phyloP scores from a whole-genome alignment of 2,888 invertebrate genomes.

The Selenia dentaria region DNA sequence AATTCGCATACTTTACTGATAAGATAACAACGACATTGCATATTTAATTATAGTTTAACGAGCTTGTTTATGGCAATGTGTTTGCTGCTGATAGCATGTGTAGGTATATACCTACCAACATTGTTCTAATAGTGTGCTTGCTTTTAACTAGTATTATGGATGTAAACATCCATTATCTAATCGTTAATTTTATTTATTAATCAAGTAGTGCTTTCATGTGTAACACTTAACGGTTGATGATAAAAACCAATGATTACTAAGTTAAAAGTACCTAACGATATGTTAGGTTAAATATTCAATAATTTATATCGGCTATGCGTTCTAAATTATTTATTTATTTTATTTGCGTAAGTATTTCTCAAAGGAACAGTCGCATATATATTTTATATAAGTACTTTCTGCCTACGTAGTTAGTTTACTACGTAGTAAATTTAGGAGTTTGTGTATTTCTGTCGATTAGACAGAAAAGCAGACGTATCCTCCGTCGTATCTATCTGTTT shows the following conservation, averaged over 20 bases:
- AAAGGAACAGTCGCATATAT: no score
- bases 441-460: no score
- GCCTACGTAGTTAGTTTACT: no score
- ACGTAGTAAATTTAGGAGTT: no score
- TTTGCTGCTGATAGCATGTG: neutral
- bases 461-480: no score
- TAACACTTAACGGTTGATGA: slow-evolving; percentile 20
- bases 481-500: no score
- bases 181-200: slow-evolving; percentile 29
- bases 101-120: neutral
- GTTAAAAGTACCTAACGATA: no score
- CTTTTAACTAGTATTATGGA: neutral
- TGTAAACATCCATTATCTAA: slow-evolving; percentile 18
- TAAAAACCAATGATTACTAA: slow-evolving; percentile 16
- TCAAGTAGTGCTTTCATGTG: slow-evolving; percentile 26
- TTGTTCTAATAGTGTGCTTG: neutral
- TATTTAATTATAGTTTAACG: slow-evolving; percentile 6
- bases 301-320: no score
- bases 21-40: slow-evolving; percentile 13
- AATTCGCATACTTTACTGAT: slow-evolving; percentile 14
- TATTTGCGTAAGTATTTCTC: no score
- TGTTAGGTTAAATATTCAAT: no score
- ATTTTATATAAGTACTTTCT: no score
- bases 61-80: slow-evolving; percentile 8
- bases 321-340: no score